A percentile compares a stretch with the other conserved stretches of the same genome.
phyloP scores from a whole-genome alignment of 1,140 invertebrate species.

The Goniozus legneri region DNA sequence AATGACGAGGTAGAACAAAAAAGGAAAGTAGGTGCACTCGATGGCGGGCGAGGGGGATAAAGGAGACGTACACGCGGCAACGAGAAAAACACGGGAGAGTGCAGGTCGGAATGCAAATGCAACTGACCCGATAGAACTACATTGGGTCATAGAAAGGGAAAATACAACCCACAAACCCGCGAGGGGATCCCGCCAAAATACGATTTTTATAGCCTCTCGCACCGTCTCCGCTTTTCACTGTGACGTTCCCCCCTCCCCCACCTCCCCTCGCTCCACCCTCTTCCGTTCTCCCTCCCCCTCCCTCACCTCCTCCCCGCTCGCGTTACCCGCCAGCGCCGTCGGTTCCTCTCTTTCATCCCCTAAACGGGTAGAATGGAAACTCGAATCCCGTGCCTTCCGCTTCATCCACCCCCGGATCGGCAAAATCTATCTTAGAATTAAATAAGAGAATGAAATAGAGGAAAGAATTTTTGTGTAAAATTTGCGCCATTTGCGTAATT shows the following conservation, averaged over 20 bases:
- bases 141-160: constrained; percentile 52
- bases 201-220: constrained; percentile 36
- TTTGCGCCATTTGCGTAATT: too few relatives aligned
- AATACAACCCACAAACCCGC: constrained; percentile 46
- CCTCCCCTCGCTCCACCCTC: not conserved
- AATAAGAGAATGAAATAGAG: not conserved
- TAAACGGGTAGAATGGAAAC: constrained; percentile 9
- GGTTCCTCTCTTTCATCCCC: not conserved
- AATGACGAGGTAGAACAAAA: not conserved
- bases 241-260: constrained; percentile 1
- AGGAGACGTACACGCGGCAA: not conserved
- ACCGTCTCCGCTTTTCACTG: not conserved
- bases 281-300: not conserved
- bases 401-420: not conserved
- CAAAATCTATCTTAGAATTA: constrained; percentile 10
- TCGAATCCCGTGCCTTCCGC: not conserved
- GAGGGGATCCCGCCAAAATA: constrained; percentile 38
- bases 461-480: too few relatives aligned
- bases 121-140: constrained; percentile 47
- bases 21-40: too few relatives aligned
- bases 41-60: not conserved
- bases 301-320: constrained; percentile 1
- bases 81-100: constrained; percentile 16
- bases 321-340: constrained; percentile 5
- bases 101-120: constrained; percentile 39